Conservation (phyloP, 2,113 vertebrate species). For the Bubalus kerabau region DNA sequence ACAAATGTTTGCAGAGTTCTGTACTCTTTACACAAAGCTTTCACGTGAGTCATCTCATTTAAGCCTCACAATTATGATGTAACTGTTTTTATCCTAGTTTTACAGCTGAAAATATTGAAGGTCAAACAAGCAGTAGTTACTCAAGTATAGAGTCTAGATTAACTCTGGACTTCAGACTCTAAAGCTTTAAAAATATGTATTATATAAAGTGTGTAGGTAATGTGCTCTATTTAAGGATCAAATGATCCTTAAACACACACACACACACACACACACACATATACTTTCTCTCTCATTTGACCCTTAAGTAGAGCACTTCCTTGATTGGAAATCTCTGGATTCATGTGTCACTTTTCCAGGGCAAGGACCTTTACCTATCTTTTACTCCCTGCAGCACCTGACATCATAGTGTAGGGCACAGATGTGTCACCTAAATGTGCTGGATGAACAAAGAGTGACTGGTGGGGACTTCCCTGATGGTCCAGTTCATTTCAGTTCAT, state of each 20-base stretch:
- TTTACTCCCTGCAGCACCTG: background rate
- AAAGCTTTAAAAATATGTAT: background rate
- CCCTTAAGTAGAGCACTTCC: background rate
- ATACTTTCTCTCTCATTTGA: background rate
- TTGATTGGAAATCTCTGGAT: background rate
- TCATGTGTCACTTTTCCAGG: background rate
- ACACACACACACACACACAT: background rate
- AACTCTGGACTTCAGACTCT: slow-evolving; percentile 11
- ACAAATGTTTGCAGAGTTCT: slow-evolving; percentile 37
- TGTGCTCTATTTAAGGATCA: background rate
- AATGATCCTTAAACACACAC: background rate
- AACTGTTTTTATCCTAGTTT: background rate
- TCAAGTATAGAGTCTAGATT: background rate
- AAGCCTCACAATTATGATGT: background rate
- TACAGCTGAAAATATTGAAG: background rate
- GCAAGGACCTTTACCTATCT: background rate
- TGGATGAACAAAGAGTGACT: background rate
- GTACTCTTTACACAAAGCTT: slow-evolving; percentile 20
- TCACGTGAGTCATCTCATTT: background rate
- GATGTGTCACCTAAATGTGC: background rate
- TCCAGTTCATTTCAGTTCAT: background rate
- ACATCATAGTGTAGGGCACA: background rate
- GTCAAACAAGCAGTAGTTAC: background rate
- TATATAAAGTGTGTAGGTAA: background rate
- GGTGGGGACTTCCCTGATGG: background rate